Conservation (phyloP, 92 coral and sea anemone genomes). For the Ricordea florida region DNA sequence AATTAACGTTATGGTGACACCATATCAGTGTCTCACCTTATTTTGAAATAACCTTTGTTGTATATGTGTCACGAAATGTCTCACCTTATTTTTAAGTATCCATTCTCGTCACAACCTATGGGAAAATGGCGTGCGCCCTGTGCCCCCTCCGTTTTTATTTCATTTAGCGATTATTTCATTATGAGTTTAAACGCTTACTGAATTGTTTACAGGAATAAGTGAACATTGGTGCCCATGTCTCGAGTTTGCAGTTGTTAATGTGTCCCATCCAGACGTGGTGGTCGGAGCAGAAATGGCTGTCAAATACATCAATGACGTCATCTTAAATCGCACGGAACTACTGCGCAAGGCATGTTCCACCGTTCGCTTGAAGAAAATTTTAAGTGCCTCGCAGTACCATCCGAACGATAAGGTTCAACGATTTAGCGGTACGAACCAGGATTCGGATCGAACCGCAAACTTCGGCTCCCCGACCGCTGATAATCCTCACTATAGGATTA, state of each 20-base stretch:
- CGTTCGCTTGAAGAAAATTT: constrained; percentile 46
- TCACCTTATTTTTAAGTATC: too few relatives aligned
- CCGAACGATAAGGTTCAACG: constrained; percentile 72
- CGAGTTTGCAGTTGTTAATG: constrained; percentile 61
- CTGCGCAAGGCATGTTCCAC: constrained; percentile 48
- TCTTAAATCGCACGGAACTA: constrained; percentile 44
- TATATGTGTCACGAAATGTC: too few relatives aligned
- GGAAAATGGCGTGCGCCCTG: too few relatives aligned
- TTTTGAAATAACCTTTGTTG: too few relatives aligned
- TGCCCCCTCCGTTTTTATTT: background rate
- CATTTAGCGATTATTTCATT: background rate
- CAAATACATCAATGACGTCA: constrained; percentile 32
- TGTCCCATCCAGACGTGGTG: constrained; percentile 8
- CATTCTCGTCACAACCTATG: too few relatives aligned
- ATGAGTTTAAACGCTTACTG: background rate
- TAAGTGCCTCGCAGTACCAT: constrained; percentile 51
- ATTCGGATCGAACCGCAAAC: constrained; percentile 60
- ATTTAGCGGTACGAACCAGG: constrained; percentile 74
- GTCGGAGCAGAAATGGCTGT: constrained; percentile 67
- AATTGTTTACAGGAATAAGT: constrained; percentile 65
- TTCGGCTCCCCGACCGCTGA: constrained; percentile 68
- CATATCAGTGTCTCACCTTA: too few relatives aligned
- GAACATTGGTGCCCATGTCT: constrained; percentile 99
- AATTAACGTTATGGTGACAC: too few relatives aligned
- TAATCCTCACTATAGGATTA: constrained; percentile 67